phyloP scores from a whole-genome alignment of 2,113 vertebrate species.

The Gavia stellata region DNA sequence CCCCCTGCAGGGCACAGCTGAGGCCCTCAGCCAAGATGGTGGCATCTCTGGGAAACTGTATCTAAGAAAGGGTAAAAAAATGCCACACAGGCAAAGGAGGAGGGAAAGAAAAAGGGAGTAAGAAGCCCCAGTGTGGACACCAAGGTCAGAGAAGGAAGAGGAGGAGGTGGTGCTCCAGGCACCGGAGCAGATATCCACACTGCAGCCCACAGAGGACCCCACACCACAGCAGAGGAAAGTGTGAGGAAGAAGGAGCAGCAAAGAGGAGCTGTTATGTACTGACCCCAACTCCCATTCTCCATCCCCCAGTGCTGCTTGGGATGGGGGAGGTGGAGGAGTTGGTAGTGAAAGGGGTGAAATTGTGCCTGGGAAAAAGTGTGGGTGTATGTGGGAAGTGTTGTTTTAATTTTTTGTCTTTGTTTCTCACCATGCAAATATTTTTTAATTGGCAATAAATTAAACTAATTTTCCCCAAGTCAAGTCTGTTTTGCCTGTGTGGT shows the following conservation, averaged over 20 bases:
- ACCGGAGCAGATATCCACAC: background rate
- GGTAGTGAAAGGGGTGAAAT: background rate
- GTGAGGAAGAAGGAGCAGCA: background rate
- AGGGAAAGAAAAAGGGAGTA: background rate
- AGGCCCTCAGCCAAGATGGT: accelerated
- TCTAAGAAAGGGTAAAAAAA: background rate
- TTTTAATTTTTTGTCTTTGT: background rate
- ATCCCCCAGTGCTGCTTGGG: accelerated
- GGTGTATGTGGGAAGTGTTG: background rate
- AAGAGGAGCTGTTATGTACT: background rate
- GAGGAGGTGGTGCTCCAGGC: background rate
- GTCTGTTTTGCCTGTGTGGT: background rate
- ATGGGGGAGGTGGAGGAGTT: background rate
- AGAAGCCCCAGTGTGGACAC: background rate
- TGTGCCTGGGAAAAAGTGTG: background rate
- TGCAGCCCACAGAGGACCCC: background rate
- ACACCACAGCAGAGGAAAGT: background rate
- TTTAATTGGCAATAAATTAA: background rate
- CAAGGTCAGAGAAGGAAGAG: background rate
- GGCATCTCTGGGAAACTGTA: background rate
- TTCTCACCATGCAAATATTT: background rate
- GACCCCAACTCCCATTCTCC: too few species aligned
- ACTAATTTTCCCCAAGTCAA: background rate
- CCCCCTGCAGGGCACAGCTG: background rate
- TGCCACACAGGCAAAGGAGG: background rate